Percentiles rank a stretch among this genome's conserved stretches.
These are phyloP conservation scores for Trichopria drosophilae DNA, from an alignment of 2,888 invertebrate genomes.

Conservation along the genomic window DNA sequence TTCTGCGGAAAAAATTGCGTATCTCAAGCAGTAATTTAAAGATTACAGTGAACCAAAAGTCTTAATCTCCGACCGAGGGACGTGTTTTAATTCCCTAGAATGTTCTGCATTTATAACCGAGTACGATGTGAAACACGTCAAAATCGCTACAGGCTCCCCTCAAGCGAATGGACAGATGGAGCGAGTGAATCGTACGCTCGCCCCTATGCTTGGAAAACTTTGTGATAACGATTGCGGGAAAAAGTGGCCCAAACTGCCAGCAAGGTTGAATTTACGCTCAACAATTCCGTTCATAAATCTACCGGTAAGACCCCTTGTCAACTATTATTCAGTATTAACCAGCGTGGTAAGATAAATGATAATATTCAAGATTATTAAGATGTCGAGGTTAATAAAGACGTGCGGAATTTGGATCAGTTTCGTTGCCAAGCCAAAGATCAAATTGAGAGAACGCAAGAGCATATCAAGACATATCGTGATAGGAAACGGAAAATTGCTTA, in stretches of 20 bases:
- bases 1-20: slow-evolving; percentile 14
- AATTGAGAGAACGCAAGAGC: slow-evolving; percentile 36
- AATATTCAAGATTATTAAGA: slow-evolving; percentile 26
- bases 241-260: slow-evolving; percentile 26
- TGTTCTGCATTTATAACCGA: slow-evolving; percentile 26
- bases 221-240: slow-evolving; percentile 6
- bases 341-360: slow-evolving; percentile 35
- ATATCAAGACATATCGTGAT: slow-evolving; percentile 40
- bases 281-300: slow-evolving; percentile 31
- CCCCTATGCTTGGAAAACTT: slow-evolving; percentile 21
- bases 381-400: too few relatives aligned
- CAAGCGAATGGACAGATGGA: slow-evolving; percentile 36
- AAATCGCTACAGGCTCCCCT: slow-evolving; percentile 29
- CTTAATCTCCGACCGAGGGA: slow-evolving; percentile 28
- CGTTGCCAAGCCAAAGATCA: slow-evolving; percentile 20
- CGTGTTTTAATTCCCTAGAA: slow-evolving; percentile 25
- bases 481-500: slow-evolving; percentile 35
- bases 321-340: slow-evolving; percentile 38
- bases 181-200: slow-evolving; percentile 22
- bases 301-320: slow-evolving; percentile 41
- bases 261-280: slow-evolving; percentile 26
- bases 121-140: slow-evolving; percentile 16
- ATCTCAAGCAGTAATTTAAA: slow-evolving; percentile 10
- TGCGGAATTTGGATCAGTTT: slow-evolving; percentile 33
- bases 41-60: slow-evolving; percentile 10